These are phyloP conservation scores for Globodera rostochiensis DNA, from an alignment of 1,140 invertebrate genomes.

Conservation along the genomic window DNA sequence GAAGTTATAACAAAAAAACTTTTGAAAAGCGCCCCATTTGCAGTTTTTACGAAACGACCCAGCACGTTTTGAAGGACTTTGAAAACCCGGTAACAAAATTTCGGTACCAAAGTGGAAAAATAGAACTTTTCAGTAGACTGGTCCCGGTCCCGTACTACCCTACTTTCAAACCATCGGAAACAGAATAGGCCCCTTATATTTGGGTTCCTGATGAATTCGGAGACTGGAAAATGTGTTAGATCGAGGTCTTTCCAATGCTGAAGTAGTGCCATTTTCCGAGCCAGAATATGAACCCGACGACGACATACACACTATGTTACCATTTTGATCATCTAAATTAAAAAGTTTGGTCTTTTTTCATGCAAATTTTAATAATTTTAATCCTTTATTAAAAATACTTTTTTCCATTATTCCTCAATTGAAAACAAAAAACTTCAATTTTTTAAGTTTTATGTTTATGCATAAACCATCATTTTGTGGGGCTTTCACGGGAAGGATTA, in stretches of 20 bases:
- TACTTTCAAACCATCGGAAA: not conserved
- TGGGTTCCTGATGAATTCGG: not conserved
- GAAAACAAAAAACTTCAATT: conserved; percentile 2
- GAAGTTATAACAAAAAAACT: too few species aligned
- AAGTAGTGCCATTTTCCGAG: not conserved
- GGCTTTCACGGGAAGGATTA: conserved; percentile 4
- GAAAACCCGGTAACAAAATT: too few species aligned
- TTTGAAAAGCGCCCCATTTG: too few species aligned
- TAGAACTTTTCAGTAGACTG: too few species aligned
- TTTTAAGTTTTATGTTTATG: conserved; percentile 1
- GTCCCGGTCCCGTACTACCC: not conserved
- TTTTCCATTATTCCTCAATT: too few species aligned
- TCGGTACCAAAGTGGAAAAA: too few species aligned
- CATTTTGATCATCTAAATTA: not conserved
- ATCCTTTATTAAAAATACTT: too few species aligned
- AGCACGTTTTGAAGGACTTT: too few species aligned
- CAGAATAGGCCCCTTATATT: not conserved
- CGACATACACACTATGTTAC: not conserved
- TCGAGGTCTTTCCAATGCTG: not conserved
- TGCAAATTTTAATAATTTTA: not conserved
- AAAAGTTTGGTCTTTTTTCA: not conserved
- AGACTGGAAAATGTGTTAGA: not conserved
- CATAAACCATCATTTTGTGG: conserved; percentile 5
- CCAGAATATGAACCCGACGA: not conserved
- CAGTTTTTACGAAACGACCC: too few species aligned